These are phyloP conservation scores for Hetaerina americana DNA, from an alignment of 1,140 invertebrate species.

Conservation along the genomic window DNA sequence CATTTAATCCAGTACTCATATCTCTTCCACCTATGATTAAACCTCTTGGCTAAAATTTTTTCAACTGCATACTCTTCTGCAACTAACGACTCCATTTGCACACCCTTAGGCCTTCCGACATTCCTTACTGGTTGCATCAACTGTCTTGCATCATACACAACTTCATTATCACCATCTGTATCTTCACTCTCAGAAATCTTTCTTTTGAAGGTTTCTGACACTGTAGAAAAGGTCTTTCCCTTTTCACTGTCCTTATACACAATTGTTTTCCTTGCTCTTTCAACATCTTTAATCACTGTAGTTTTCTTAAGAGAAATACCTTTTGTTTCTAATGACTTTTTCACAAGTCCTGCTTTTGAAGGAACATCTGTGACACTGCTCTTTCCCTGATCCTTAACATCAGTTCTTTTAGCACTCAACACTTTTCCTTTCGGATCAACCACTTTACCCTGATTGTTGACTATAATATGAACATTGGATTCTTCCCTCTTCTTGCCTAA, in stretches of 20 bases:
- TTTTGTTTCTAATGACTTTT: not conserved
- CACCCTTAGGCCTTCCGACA: not conserved
- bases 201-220: not conserved
- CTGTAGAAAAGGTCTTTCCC: not conserved
- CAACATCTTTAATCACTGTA: not conserved
- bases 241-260: not conserved
- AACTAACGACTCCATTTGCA: slow-evolving; percentile 20
- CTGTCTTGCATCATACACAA: not conserved
- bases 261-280: not conserved
- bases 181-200: too few species aligned
- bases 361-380: not conserved
- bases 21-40: slow-evolving; percentile 58
- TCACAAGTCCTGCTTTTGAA: not conserved
- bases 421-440: not conserved
- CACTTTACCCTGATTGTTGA: not conserved
- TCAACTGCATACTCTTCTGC: slow-evolving; percentile 53
- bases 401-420: not conserved
- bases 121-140: not conserved
- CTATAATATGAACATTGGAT: not conserved
- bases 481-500: not conserved
- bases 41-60: slow-evolving; percentile 65
- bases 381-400: not conserved
- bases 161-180: too few species aligned
- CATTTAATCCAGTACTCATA: slow-evolving; percentile 71
- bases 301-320: not conserved